A percentile compares a stretch with the other conserved stretches of the same genome.
These are phyloP conservation scores for Lithosia quadra DNA, from an alignment of 2,888 invertebrate species.

Conservation along the genomic window DNA sequence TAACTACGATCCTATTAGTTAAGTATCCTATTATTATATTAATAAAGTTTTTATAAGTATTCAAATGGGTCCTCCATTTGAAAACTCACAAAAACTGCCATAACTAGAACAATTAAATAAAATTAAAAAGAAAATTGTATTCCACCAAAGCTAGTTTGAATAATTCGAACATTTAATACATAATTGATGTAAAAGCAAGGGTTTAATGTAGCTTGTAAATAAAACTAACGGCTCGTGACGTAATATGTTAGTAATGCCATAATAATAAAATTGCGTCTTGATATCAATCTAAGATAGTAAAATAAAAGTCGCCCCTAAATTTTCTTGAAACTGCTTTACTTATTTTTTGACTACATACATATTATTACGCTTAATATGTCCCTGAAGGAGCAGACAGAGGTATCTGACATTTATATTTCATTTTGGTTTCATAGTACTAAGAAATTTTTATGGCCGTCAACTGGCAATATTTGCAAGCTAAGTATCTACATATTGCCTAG, in stretches of 20 bases:
- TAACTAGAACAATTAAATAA: too few relatives aligned
- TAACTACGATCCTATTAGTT: too few relatives aligned
- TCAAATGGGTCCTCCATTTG: too few relatives aligned
- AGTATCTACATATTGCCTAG: too few relatives aligned
- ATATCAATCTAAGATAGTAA: background rate
- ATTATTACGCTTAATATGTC: background rate
- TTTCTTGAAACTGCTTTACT: background rate
- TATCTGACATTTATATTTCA: background rate
- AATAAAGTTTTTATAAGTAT: too few relatives aligned
- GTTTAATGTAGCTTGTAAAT: background rate
- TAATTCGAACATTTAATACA: background rate
- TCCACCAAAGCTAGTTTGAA: background rate
- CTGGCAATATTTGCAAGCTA: too few relatives aligned
- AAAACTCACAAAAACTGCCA: too few relatives aligned
- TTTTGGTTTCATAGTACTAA: background rate
- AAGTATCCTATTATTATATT: too few relatives aligned
- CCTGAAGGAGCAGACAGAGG: background rate
- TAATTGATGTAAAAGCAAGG: background rate
- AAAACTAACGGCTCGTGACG: background rate
- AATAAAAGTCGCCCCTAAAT: background rate
- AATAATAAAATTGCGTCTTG: constrained; percentile 1
- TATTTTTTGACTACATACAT: background rate
- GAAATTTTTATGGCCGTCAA: background rate
- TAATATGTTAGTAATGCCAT: background rate
- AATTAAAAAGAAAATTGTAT: background rate